Evolutionary conservation across 2,113 vertebrate species (phyloP).

Genomic region (Perca schrenkii): DNA sequence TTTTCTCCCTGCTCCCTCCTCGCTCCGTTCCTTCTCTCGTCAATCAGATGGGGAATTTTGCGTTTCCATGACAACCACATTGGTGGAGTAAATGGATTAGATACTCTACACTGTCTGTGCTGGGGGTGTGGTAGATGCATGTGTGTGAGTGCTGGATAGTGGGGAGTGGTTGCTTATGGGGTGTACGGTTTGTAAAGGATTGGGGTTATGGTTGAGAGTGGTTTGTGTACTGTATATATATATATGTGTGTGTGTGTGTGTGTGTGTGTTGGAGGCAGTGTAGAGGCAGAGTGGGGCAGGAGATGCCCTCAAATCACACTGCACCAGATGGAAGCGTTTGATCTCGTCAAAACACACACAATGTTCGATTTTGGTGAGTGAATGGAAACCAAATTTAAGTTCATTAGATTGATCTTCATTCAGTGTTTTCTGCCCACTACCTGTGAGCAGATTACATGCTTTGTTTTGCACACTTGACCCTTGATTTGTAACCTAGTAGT

Average conservation of each 20-base stretch:
- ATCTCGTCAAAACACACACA: conserved; percentile 44
- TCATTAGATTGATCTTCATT: not conserved
- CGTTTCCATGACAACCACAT: conserved; percentile 80
- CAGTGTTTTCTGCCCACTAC: not conserved
- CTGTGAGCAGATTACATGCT: not conserved
- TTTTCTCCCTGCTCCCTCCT: conserved; percentile 3
- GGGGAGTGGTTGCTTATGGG: conserved; percentile 31
- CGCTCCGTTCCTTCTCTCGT: conserved; percentile 8
- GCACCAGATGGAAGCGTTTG: conserved; percentile 69
- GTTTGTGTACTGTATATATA: not conserved
- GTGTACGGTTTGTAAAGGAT: conserved; percentile 48
- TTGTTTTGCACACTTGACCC: conserved; percentile 4
- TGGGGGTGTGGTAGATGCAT: conserved; percentile 57
- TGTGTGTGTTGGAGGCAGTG: conserved; percentile 2
- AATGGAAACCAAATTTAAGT: conserved; percentile 16
- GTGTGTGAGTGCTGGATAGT: conserved; percentile 22
- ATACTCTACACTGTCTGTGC: conserved; percentile 52
- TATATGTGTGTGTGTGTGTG: conserved; percentile 16
- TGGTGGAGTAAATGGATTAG: conserved; percentile 68
- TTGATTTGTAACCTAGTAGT: conserved; percentile 10
- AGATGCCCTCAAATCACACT: conserved; percentile 59
- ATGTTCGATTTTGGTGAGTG: not conserved
- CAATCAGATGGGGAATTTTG: conserved; percentile 60
- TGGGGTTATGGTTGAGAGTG: conserved; percentile 38
- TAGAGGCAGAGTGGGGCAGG: conserved; percentile 25